phyloP scores from a whole-genome alignment of 2,888 invertebrate species.

The Acanthopleura granulata region DNA sequence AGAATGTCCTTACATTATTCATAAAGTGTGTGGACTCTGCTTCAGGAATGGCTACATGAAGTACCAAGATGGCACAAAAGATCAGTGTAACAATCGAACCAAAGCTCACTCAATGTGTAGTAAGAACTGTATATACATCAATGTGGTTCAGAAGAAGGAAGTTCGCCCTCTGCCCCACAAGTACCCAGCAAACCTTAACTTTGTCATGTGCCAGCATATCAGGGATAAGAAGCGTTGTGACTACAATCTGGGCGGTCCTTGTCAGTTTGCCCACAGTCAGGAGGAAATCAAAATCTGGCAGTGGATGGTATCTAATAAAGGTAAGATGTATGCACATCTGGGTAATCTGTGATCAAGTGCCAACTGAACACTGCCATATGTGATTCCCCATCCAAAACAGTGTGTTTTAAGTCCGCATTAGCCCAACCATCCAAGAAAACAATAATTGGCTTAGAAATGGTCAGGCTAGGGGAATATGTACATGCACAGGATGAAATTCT shows the following conservation, averaged over 20 bases:
- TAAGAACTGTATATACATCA: constrained; percentile 46
- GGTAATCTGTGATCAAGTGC: no score
- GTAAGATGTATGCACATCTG: no score
- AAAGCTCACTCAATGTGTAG: constrained; percentile 51
- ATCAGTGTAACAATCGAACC: constrained; percentile 47
- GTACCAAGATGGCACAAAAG: constrained; percentile 43
- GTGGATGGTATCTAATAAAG: constrained; percentile 61
- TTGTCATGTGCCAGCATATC: constrained; percentile 54
- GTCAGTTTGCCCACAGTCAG: constrained; percentile 63
- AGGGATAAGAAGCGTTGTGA: constrained; percentile 49
- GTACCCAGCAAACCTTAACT: constrained; percentile 49
- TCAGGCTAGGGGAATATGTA: no score
- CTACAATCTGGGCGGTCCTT: constrained; percentile 42
- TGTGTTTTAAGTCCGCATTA: no score
- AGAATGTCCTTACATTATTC: constrained; percentile 44
- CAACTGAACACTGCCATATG: no score
- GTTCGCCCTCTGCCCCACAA: constrained; percentile 50
- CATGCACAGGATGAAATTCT: no score
- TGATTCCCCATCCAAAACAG: no score
- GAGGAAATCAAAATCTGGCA: constrained; percentile 63
- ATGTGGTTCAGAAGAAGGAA: constrained; percentile 49
- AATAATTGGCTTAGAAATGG: no score
- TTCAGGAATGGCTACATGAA: constrained; percentile 56
- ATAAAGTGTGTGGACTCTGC: constrained; percentile 56
- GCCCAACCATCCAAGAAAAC: no score